Percentiles rank a stretch among this genome's conserved stretches.
Conservation (phyloP, 2,797 vertebrate species). For the Myiothlypis chrysogaster region DNA sequence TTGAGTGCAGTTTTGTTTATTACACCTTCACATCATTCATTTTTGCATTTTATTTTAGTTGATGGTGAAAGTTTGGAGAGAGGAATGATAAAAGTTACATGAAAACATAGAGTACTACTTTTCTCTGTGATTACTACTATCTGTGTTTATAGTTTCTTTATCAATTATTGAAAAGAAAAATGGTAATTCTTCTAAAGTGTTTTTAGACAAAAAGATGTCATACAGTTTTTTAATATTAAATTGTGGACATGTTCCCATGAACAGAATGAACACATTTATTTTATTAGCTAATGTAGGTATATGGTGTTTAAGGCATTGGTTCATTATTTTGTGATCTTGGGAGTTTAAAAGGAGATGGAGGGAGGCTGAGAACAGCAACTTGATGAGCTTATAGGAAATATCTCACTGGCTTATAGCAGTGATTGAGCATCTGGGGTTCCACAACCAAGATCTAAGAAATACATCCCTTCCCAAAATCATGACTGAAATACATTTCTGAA, state of each 20-base stretch:
- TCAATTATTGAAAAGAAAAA: background rate
- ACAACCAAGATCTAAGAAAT: background rate
- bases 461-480: background rate
- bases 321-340: background rate
- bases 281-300: background rate
- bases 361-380: background rate
- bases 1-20: background rate
- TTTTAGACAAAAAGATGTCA: background rate
- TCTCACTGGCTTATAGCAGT: background rate
- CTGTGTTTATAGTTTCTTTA: background rate
- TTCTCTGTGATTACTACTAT: background rate
- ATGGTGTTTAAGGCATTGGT: background rate
- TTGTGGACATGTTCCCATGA: background rate
- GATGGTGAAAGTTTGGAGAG: background rate
- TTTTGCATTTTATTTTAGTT: background rate
- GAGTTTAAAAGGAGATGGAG: background rate
- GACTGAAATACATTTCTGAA: constrained; percentile 22
- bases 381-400: background rate
- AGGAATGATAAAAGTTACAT: background rate
- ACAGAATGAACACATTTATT: background rate
- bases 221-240: background rate
- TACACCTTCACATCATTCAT: background rate
- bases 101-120: background rate
- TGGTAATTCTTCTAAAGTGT: background rate
- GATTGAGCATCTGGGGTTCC: background rate